A percentile compares a stretch with the other conserved stretches of the same genome.
Conservation (phyloP, 2,888 invertebrate species). For the Lottia gigantea region DNA sequence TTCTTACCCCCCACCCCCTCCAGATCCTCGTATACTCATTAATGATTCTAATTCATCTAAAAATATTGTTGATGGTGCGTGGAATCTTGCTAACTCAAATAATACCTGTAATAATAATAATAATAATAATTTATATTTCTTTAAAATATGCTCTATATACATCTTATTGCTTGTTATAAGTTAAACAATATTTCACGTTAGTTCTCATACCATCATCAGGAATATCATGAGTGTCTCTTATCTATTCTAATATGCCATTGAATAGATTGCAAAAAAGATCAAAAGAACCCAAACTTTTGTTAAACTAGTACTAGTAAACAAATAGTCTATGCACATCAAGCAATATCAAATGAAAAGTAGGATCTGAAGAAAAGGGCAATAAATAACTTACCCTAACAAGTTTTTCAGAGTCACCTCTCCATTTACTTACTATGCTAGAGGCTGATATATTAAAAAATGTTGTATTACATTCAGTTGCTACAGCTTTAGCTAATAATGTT, state of each 20-base stretch:
- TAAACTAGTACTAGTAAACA: too few species aligned
- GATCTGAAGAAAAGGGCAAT: background rate
- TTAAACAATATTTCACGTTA: too few species aligned
- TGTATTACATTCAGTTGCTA: conserved; percentile 81
- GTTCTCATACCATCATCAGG: too few species aligned
- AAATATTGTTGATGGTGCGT: conserved; percentile 90
- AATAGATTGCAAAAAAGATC: too few species aligned
- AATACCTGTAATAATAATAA: conserved; percentile 74
- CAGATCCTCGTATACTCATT: conserved; percentile 73
- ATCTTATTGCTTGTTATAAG: too few species aligned
- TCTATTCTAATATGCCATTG: too few species aligned
- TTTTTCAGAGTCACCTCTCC: conserved; percentile 96
- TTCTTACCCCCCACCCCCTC: conserved; percentile 56
- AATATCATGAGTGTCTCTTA: too few species aligned
- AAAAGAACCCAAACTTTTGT: too few species aligned
- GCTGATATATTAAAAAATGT: conserved; percentile 93
- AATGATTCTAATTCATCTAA: conserved; percentile 92
- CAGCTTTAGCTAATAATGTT: conserved; percentile 88
- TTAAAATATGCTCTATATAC: too few species aligned
- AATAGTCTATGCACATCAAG: too few species aligned
- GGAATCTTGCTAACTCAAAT: conserved; percentile 86
- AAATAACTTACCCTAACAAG: conserved; percentile 78
- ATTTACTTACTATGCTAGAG: conserved; percentile 91
- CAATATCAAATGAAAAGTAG: too few species aligned
- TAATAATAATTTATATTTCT: too few species aligned